Evolutionary conservation across 2,888 invertebrate species (phyloP).

Genomic region (Camptogramma bilineatum): DNA sequence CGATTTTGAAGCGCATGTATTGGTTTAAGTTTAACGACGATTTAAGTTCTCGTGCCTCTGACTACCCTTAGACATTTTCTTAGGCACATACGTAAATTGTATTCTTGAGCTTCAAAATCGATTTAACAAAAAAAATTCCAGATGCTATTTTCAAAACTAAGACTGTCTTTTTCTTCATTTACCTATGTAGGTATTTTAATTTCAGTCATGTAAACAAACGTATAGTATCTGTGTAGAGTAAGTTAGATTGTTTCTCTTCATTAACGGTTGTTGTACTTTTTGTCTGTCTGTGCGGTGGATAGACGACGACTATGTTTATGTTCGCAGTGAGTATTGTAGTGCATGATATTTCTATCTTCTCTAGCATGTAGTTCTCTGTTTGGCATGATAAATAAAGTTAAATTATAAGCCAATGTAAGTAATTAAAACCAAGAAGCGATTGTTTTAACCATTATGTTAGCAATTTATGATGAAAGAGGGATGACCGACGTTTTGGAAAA

Average conservation of each 20-base stretch:
- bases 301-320: slow-evolving; percentile 73
- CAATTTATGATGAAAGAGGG: too few relatives aligned
- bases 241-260: slow-evolving; percentile 33
- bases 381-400: slow-evolving; percentile 21
- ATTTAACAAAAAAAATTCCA: background rate
- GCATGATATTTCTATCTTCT: slow-evolving; percentile 47
- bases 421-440: too few relatives aligned
- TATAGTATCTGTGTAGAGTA: background rate
- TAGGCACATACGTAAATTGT: too few relatives aligned
- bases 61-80: too few relatives aligned
- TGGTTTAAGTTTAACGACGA: too few relatives aligned
- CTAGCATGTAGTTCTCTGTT: slow-evolving; percentile 22
- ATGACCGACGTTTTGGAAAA: too few relatives aligned
- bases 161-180: background rate
- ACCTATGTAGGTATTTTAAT: background rate
- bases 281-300: slow-evolving; percentile 55
- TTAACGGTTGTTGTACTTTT: slow-evolving; percentile 50
- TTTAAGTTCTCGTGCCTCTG: too few relatives aligned
- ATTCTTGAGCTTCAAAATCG: background rate
- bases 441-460: background rate
- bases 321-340: slow-evolving; percentile 70
- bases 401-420: too few relatives aligned
- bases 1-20: background rate
- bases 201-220: background rate
- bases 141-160: background rate